phyloP scores from a whole-genome alignment of 2,797 vertebrate species.

The Poeciliopsis presidionis region DNA sequence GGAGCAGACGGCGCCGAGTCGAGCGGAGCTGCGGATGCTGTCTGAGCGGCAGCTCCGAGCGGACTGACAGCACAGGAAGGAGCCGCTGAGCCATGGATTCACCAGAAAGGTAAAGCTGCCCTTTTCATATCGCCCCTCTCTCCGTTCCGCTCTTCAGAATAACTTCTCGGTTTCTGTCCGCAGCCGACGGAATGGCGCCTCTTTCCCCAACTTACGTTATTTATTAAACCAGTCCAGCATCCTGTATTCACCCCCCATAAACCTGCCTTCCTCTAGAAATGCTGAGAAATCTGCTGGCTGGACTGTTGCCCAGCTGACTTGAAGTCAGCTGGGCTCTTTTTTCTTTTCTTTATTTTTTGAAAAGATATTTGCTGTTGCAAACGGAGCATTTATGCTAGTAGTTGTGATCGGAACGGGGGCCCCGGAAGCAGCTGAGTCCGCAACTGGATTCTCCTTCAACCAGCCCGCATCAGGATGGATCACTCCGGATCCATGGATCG shows the following conservation, averaged over 20 bases:
- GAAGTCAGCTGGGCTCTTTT: not conserved
- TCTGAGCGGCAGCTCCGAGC: conserved; percentile 52
- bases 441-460: conserved; percentile 45
- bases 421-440: conserved; percentile 39
- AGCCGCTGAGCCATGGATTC: conserved; percentile 59
- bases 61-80: conserved; percentile 43
- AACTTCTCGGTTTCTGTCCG: conserved; percentile 3
- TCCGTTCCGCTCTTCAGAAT: not conserved
- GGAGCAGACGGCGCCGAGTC: conserved; percentile 54
- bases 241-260: not conserved
- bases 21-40: conserved; percentile 63
- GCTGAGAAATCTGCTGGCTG: not conserved
- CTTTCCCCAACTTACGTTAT: conserved; percentile 37
- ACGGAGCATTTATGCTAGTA: not conserved
- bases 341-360: not conserved
- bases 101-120: conserved; percentile 59
- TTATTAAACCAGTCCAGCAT: conserved; percentile 1
- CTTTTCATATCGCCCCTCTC: no score
- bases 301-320: not conserved
- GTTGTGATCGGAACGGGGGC: conserved; percentile 9
- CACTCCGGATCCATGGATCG: not conserved
- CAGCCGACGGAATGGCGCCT: conserved; percentile 36
- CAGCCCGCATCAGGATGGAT: conserved; percentile 27
- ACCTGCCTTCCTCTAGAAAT: not conserved
- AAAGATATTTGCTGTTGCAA: not conserved